phyloP scores from a whole-genome alignment of 1,140 invertebrate species.

The Helicorthomorpha holstii region DNA sequence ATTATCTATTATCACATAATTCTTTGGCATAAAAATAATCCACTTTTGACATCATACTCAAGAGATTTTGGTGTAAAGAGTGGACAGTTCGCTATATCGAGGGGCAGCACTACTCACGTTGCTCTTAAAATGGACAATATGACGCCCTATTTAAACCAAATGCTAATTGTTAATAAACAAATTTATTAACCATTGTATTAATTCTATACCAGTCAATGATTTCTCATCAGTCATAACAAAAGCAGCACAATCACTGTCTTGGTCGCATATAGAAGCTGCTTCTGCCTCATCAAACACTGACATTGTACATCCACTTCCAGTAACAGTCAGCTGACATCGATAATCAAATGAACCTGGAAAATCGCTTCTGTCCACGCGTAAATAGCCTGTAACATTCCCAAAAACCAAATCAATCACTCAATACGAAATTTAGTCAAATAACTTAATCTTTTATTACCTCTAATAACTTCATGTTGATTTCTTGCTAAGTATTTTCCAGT shows the following conservation, averaged over 20 bases:
- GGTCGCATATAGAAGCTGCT: conserved; percentile 23
- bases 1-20: too few relatives aligned
- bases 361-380: conserved; percentile 15
- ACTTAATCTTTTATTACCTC: too few relatives aligned
- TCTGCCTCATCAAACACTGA: conserved; percentile 25
- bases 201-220: conserved; percentile 25
- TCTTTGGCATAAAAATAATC: too few relatives aligned
- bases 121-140: conserved; percentile 2
- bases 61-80: too few relatives aligned
- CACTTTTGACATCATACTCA: too few relatives aligned
- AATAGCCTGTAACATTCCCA: conserved; percentile 3
- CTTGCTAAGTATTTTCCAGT: conserved; percentile 23
- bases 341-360: conserved; percentile 25
- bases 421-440: conserved; percentile 1
- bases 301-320: conserved; percentile 22
- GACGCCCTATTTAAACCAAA: not conserved
- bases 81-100: too few relatives aligned
- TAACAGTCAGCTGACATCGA: conserved; percentile 22
- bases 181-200: not conserved
- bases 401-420: conserved; percentile 2
- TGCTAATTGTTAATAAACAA: not conserved
- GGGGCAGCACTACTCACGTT: not conserved
- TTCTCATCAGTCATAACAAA: conserved; percentile 23
- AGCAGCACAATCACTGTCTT: conserved; percentile 22
- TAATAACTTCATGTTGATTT: too few relatives aligned